Conservation (phyloP, 1,140 invertebrate genomes). For the Dendroctonus valens region DNA sequence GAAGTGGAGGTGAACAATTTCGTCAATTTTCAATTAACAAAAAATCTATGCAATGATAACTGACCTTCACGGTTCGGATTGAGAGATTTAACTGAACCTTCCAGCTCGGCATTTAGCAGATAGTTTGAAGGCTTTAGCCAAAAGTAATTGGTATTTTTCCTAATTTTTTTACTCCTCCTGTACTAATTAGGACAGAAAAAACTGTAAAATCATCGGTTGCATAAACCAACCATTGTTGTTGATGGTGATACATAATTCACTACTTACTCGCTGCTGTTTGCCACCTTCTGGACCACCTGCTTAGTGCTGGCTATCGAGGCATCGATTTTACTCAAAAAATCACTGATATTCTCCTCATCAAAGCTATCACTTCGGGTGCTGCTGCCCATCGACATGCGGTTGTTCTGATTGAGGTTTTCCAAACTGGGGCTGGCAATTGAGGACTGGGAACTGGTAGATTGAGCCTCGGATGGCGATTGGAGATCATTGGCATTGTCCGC, state of each 20-base stretch:
- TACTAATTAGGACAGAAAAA: too few species aligned
- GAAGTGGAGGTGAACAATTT: too few species aligned
- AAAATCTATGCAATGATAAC: too few species aligned
- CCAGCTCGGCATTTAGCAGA: too few species aligned
- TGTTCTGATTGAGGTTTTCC: constrained; percentile 27
- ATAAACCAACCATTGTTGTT: constrained; percentile 7
- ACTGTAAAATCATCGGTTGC: too few species aligned
- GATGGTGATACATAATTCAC: background rate
- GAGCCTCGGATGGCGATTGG: constrained; percentile 12
- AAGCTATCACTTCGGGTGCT: constrained; percentile 27
- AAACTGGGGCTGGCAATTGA: constrained; percentile 23
- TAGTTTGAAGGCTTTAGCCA: too few species aligned
- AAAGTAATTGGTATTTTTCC: too few species aligned
- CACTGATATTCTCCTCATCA: constrained; percentile 68
- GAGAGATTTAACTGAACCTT: too few species aligned
- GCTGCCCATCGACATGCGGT: constrained; percentile 5
- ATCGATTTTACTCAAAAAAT: constrained; percentile 86
- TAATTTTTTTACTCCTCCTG: too few species aligned
- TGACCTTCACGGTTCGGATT: too few species aligned
- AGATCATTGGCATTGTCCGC: constrained; percentile 58
- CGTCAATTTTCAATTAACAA: too few species aligned
- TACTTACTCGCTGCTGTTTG: constrained; percentile 76
- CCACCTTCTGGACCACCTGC: constrained; percentile 78
- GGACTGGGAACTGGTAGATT: constrained; percentile 28
- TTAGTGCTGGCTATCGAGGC: constrained; percentile 80